Evolutionary conservation across 2,888 invertebrate genomes (phyloP), one percentile per base, ranked within the genome.

Genomic region (Meteorus colon): DNA sequence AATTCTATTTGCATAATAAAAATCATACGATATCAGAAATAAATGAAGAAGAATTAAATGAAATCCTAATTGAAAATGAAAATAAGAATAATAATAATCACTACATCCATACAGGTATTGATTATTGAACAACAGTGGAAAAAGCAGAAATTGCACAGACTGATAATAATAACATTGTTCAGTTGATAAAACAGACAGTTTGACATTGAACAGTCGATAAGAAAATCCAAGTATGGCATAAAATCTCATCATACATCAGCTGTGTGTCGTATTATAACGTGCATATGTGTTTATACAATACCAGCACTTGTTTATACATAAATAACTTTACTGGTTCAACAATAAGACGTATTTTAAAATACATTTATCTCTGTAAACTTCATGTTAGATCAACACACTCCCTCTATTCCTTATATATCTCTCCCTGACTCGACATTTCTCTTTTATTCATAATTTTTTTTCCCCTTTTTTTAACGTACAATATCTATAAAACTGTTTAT

Each of bases 121-220:
- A 48, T 48, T 1, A n/a, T 45, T 45, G 48, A 48, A n/a, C 66
- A 19, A 19, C 70, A 59, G 70, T 70, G 12, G 70, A 60, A 70
- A 59, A 70, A 60, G 60, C 34, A 70, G 70, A 5, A 31, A 70
- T 55, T 4, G 19, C 34, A 8, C 34, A 27, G 68, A 51, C 55
- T 27, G 27, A 8, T 27, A 29, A 27, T 24, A 4, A 5, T 6
- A 31, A 16, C 10, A 45, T 45, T 45, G 48, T 16, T 48, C 63
- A 31, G 19, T 34, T 31, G 34, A 63, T 63, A 63, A 63, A 63
- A 34, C 63, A 63, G 63, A 14, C 5, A 24, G n/a, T 29, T 31
- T 63, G n/a, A 31, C 16, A 63, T 29, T 19, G 27, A 31, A n/a
- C 29, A 63, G 63, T 63, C 34, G 29, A 1, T 12, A 27, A 10